Conservation (phyloP, 2,888 invertebrate species). For the Microctonus hyperodae region DNA sequence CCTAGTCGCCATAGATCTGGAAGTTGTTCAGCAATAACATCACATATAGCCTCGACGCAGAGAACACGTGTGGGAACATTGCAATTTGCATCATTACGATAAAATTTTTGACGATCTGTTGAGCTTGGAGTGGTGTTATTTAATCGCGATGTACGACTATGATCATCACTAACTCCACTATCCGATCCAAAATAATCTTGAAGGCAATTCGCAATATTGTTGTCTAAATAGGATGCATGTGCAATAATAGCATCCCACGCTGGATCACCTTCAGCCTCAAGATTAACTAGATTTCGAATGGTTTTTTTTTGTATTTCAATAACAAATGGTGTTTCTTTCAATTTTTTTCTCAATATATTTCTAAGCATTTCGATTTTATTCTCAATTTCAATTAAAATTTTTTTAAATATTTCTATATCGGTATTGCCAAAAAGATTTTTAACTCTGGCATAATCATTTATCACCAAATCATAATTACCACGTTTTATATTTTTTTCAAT, state of each 20-base stretch:
- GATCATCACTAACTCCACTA: conserved; percentile 46
- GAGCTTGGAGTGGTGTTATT: conserved; percentile 43
- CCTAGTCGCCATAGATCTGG: conserved; percentile 97
- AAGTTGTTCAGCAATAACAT: conserved; percentile 77
- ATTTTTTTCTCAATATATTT: conserved; percentile 79
- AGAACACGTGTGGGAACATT: conserved; percentile 73
- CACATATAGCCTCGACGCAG: conserved; percentile 82
- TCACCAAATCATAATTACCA: conserved; percentile 95
- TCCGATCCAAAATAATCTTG: conserved; percentile 54
- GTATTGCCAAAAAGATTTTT: conserved; percentile 95
- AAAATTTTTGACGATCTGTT: conserved; percentile 48
- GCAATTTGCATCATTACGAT: conserved; percentile 56
- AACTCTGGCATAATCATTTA: conserved; percentile 96
- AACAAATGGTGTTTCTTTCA: conserved; percentile 89
- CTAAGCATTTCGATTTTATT: conserved; percentile 83
- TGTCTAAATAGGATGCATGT: conserved; percentile 57
- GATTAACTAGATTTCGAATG: conserved; percentile 82
- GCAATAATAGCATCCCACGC: conserved; percentile 91
- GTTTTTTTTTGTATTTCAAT: conserved; percentile 95
- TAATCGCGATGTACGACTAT: conserved; percentile 41
- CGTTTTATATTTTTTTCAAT: conserved; percentile 93
- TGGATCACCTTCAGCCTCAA: conserved; percentile 85
- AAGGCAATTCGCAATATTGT: conserved; percentile 52
- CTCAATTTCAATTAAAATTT: conserved; percentile 91
- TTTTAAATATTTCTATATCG: conserved; percentile 86